phyloP scores from a whole-genome alignment of 2,113 vertebrate genomes.

The Apteryx owenii region DNA sequence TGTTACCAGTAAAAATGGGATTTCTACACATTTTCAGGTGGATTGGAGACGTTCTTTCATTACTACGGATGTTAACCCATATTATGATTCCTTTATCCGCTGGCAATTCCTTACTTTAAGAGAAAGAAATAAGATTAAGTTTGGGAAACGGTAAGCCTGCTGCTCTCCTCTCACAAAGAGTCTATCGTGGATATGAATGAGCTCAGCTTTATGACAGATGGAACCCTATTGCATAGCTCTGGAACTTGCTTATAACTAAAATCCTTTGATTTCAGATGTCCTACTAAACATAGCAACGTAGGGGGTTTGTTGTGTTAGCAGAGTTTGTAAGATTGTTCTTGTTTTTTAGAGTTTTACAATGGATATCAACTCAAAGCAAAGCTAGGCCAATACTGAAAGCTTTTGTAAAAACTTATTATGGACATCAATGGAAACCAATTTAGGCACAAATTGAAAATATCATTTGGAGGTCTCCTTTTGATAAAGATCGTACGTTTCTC shows the following conservation, averaged over 20 bases:
- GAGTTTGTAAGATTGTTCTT: not conserved
- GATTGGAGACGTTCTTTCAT: conserved; percentile 98
- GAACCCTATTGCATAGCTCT: accelerated
- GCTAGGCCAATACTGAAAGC: not conserved
- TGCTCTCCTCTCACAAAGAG: not conserved
- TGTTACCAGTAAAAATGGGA: not conserved
- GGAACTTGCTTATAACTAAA: accelerated
- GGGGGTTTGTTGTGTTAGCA: not conserved
- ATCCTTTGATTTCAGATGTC: not conserved
- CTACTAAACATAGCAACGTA: accelerated
- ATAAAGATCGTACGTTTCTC: no score
- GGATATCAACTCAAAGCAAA: not conserved
- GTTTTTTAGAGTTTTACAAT: not conserved
- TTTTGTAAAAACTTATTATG: accelerated
- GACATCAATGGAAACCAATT: not conserved
- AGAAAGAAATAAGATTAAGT: conserved; percentile 95
- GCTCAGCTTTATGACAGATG: not conserved
- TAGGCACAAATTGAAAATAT: not conserved
- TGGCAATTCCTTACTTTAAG: conserved; percentile 94
- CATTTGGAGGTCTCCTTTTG: not conserved
- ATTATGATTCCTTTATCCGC: conserved; percentile 94
- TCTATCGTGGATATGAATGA: not conserved
- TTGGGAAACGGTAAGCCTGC: conserved; percentile 91
- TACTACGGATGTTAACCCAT: conserved; percentile 95
- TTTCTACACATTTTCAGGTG: conserved; percentile 75